phyloP scores from a whole-genome alignment of 2,113 vertebrate genomes.

The Hippocampus mohnikei region DNA sequence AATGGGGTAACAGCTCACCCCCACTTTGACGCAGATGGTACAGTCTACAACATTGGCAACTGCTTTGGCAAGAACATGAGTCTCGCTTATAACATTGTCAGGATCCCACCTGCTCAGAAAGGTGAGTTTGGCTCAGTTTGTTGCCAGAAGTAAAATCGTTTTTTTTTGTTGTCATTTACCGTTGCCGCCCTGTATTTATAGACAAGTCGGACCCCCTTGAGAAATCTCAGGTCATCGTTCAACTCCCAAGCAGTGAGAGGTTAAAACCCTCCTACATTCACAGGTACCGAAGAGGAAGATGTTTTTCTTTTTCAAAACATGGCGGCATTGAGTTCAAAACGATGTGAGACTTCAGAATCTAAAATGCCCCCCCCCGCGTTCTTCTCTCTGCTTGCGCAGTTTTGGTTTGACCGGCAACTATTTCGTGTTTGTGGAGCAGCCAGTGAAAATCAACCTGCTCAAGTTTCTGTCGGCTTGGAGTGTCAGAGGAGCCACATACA shows the following conservation, averaged over 20 bases:
- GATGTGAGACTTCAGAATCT: not conserved
- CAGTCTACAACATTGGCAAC: constrained; percentile 94
- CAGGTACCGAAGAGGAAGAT: constrained; percentile 73
- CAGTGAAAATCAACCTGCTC: constrained; percentile 92
- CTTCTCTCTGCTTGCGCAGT: constrained; percentile 57
- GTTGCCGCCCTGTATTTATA: constrained; percentile 48
- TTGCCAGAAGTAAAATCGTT: not conserved
- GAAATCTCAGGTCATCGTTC: constrained; percentile 85
- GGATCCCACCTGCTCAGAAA: constrained; percentile 84
- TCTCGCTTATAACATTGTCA: constrained; percentile 90
- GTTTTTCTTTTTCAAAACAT: not conserved
- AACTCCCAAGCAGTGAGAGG: constrained; percentile 93
- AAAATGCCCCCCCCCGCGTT: not conserved
- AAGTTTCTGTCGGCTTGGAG: constrained; percentile 94
- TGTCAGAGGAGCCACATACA: constrained; percentile 90
- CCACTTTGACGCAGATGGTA: constrained; percentile 86
- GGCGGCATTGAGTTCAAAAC: not conserved
- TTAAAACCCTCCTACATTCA: constrained; percentile 96
- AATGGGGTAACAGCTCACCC: constrained; percentile 92
- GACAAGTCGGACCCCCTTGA: constrained; percentile 86
- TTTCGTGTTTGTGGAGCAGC: constrained; percentile 94
- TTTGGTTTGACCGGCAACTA: constrained; percentile 91
- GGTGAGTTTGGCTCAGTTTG: constrained; percentile 64
- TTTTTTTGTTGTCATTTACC: not conserved
- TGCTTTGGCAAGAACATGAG: constrained; percentile 88